A percentile compares a stretch with the other conserved stretches of the same genome.
Conservation (phyloP, 2,113 vertebrate genomes). For the Grallaria varia region DNA sequence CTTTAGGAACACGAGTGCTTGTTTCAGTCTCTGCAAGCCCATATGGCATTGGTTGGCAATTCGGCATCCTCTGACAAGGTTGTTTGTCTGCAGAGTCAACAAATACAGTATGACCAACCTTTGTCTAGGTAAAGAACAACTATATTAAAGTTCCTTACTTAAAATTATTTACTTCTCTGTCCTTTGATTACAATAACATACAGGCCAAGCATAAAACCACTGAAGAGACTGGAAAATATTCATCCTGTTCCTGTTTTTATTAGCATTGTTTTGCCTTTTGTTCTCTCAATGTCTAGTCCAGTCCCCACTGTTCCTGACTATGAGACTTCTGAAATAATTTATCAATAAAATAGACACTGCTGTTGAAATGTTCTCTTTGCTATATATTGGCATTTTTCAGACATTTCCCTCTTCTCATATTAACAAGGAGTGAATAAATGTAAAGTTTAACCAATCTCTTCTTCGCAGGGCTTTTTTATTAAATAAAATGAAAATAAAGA, state of each 20-base stretch:
- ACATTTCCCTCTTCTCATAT: not conserved
- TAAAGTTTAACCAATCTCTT: not conserved
- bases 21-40: not conserved
- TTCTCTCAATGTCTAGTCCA: not conserved
- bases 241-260: not conserved
- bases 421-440: not conserved
- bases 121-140: not conserved
- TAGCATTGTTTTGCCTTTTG: not conserved
- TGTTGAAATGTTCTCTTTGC: not conserved
- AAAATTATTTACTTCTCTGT: not conserved
- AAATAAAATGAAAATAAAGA: not conserved
- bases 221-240: not conserved
- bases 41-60: constrained; percentile 5
- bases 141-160: not conserved
- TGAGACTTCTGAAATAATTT: not conserved
- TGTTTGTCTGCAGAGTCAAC: not conserved
- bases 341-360: not conserved
- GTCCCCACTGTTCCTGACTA: not conserved
- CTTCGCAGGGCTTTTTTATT: not conserved
- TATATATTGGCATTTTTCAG: not conserved
- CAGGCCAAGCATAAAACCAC: not conserved
- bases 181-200: not conserved
- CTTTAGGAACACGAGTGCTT: not conserved
- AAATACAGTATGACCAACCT: not conserved
- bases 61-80: not conserved